phyloP scores from a whole-genome alignment of 64 coral and sea anemone genomes.

The Hydrozoanthus tunicans region DNA sequence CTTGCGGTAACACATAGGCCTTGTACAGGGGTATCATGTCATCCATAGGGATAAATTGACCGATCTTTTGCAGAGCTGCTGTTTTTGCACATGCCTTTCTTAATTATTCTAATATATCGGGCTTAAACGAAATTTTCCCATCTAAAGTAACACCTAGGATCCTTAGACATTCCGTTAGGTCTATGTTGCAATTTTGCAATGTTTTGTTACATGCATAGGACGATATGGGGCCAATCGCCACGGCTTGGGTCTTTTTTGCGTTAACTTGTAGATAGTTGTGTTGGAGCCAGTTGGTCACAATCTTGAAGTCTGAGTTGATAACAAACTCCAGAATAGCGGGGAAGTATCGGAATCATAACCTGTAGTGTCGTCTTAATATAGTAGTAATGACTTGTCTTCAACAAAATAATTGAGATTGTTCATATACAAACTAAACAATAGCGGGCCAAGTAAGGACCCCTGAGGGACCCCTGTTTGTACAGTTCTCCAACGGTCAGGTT shows the following conservation, averaged over 20 bases:
- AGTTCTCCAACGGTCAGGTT: not conserved
- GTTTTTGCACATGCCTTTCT: not conserved
- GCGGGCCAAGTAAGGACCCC: conserved; percentile 3
- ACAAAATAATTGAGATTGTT: not conserved
- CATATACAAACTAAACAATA: conserved; percentile 10
- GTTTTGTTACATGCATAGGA: conserved; percentile 28
- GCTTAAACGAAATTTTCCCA: conserved; percentile 13
- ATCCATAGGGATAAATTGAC: too few relatives aligned
- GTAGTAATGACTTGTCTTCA: conserved; percentile 1
- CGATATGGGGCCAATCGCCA: conserved; percentile 35
- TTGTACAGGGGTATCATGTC: too few relatives aligned
- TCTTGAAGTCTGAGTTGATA: conserved; percentile 35
- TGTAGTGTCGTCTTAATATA: conserved; percentile 60
- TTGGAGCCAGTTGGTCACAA: conserved; percentile 6
- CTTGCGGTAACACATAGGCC: not conserved
- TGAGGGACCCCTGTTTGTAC: not conserved
- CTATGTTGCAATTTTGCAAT: conserved; percentile 19
- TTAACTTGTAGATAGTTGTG: conserved; percentile 46
- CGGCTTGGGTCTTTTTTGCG: conserved; percentile 32
- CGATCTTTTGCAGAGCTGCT: too few relatives aligned
- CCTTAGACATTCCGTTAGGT: not conserved
- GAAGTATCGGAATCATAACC: conserved; percentile 40
- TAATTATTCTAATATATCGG: not conserved
- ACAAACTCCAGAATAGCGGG: conserved; percentile 15
- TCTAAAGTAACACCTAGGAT: not conserved